A percentile compares a stretch with the other conserved stretches of the same genome.
Conservation (phyloP, 1,140 invertebrate genomes). For the Drosophila subpulchrella region DNA sequence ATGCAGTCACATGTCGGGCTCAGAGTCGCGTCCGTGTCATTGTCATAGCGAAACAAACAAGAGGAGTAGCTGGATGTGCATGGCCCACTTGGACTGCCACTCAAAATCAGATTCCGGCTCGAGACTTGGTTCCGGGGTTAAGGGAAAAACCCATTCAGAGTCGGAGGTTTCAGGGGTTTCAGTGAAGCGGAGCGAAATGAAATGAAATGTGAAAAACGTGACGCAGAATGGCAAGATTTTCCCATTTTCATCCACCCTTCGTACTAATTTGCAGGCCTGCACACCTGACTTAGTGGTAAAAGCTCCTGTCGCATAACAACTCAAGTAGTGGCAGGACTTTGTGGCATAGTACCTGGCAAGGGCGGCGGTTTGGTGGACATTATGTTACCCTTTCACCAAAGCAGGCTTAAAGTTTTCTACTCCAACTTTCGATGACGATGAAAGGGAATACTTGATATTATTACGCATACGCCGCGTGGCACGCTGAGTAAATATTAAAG, state of each 20-base stretch:
- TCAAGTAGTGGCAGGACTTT: slow-evolving; percentile 22
- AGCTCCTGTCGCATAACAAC: slow-evolving; percentile 20
- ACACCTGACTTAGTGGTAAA: slow-evolving; percentile 23
- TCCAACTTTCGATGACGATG: not conserved
- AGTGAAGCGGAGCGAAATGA: slow-evolving; percentile 30
- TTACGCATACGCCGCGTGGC: slow-evolving; percentile 41
- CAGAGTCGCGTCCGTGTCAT: slow-evolving; percentile 59
- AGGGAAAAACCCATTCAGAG: slow-evolving; percentile 9
- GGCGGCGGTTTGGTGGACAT: not conserved
- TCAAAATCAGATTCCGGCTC: slow-evolving; percentile 56
- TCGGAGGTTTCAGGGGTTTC: not conserved
- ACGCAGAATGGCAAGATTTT: slow-evolving; percentile 29
- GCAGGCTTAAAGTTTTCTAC: slow-evolving; percentile 17
- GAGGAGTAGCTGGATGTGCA: slow-evolving; percentile 19
- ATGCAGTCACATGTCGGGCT: slow-evolving; percentile 63
- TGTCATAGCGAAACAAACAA: slow-evolving; percentile 62
- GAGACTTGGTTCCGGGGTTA: not conserved
- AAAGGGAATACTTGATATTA: slow-evolving; percentile 48
- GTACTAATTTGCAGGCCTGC: slow-evolving; percentile 36
- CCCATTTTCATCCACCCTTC: slow-evolving; percentile 3
- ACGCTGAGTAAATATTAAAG: slow-evolving; percentile 42
- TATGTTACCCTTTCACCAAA: not conserved
- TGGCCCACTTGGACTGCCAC: slow-evolving; percentile 38
- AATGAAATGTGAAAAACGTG: slow-evolving; percentile 78
- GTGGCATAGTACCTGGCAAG: slow-evolving; percentile 5